Evolutionary conservation across 1,140 invertebrate genomes (phyloP).

Genomic region (Venturia canescens): DNA sequence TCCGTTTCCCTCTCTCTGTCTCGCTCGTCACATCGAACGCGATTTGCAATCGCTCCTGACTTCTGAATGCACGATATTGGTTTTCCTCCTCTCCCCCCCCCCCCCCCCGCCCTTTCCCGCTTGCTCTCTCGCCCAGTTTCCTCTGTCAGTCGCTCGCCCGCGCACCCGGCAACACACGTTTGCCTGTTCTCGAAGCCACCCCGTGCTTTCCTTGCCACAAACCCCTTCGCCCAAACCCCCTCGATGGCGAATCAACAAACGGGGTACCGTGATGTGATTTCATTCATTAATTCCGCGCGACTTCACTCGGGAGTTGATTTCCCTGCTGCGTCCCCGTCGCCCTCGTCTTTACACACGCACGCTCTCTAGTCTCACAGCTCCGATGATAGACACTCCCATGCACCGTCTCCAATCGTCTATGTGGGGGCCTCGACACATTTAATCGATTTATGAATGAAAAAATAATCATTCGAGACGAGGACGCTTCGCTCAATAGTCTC

Average conservation of each 20-base stretch:
- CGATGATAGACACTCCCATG: background rate
- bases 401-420: background rate
- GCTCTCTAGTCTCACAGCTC: background rate
- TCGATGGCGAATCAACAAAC: conserved; percentile 68
- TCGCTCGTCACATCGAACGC: conserved; percentile 61
- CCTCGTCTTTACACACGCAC: background rate
- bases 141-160: conserved; percentile 29
- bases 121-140: background rate
- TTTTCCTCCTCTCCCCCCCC: background rate
- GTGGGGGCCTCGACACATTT: too few relatives aligned
- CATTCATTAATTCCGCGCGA: conserved; percentile 69
- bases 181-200: conserved; percentile 49
- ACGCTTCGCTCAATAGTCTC: too few relatives aligned
- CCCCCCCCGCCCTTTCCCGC: conserved; percentile 28
- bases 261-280: conserved; percentile 66
- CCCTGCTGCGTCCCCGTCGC: conserved; percentile 15
- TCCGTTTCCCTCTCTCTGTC: conserved; percentile 9
- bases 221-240: conserved; percentile 43
- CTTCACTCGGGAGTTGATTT: conserved; percentile 59
- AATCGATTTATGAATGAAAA: too few relatives aligned
- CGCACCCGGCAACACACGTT: background rate
- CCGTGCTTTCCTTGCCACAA: conserved; percentile 36
- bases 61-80: conserved; percentile 8
- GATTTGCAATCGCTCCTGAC: conserved; percentile 58
- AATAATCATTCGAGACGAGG: too few relatives aligned